Base-by-base conservation (phyloP, 2,888 invertebrate species). In the Harpagoxenus sublaevis region DNA sequence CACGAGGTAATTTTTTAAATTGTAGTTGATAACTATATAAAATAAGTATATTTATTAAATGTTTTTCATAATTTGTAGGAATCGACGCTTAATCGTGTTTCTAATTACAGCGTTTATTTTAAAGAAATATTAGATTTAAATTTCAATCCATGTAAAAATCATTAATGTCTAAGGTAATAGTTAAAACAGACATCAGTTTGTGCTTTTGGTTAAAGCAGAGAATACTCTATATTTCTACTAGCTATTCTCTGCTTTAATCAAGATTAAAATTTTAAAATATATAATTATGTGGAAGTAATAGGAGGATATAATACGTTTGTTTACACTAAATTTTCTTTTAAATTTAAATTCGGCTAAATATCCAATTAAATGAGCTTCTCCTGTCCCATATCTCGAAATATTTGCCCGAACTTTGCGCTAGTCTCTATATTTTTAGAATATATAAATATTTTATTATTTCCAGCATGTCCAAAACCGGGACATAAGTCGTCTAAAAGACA, bases 51-150 rank as follows among this genome's bases (percentile, higher is more conserved):
- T 45, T 28, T 48, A n/a, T 18, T 53, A 53, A 35, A 35, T 53
- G n/a, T 23, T 68, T 68, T 48, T 28, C 12, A 65, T 3, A n/a
- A 2, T 66, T 66, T 45, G 3, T 66, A 66, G 68, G 68, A 68
- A 51, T 51, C 31, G 48, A 68, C 18, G 68, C 23, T 23, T 6
- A 68, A 18, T 5, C 68, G 28, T 31, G 68, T 68, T 5, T 68
- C 48, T 2, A 68, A 18, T 9, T 51, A 48, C 8, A 68, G 31
- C 1, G 31, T 68, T 1, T 68, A 68, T 18, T 68, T 51, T 4
- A 68, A 68, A 51, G 31, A 68, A 68, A 51, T 68, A 4, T 8
- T 68, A 0, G 48, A 68, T 18, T 23, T 68, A 48, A 68, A 48
- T 1, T 68, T 31, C 28, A 48, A 68, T 51, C 9, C 10, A 31